Evolutionary conservation across 2,888 invertebrate genomes (phyloP), one percentile per base, ranked within the genome.

Genomic region (Epinotia demarniana): DNA sequence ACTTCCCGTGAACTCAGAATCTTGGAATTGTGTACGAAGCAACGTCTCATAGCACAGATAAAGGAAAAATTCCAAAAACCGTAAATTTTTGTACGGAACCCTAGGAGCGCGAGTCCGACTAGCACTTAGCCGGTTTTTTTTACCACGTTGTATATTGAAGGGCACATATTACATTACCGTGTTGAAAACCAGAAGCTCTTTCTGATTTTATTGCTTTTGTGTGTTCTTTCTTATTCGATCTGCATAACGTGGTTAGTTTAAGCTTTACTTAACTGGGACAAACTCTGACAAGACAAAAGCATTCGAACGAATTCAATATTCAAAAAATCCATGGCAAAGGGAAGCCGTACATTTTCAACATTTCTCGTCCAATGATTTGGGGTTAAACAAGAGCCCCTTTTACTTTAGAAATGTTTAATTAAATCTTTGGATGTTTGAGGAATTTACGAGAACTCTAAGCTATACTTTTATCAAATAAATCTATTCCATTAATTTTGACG

Each of bases 281-380:
- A 74, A 70, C 49, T 58, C 39, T 18, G 57, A 49, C 63, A 57
- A n/a, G 68, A 69, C 60, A 60, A 75, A 60, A 71, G 53, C 60
- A 71, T 18, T 57, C n/a, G 55, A 71, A 70, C 60, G 64, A 66
- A 71, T 70, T 70, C 60, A 60, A 70, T 70, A 70, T 61, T 60
- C n/a, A 53, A 64, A 75, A 72, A 75, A 74, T 53, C 12, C 12
- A 2, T 12, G 11, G 49, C 19, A 49, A 33, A 74, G 49, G 18
- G 19, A 13, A 57, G n/a, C 18, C 19, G 63, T 33, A 57, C 61
- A 67, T 61, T 55, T 69, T 23, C 57, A 69, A 63, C 57, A 49
- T 64, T 74, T 70, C 70, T 58, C 69, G 58, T 60, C 39, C 58
- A 63, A 55, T 74, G 62, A 57, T 69, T 63, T 23, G 39, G 74